A percentile compares a stretch with the other conserved stretches of the same genome.
Conservation (phyloP, 2,113 vertebrate species). For the Ageneiosus marmoratus region DNA sequence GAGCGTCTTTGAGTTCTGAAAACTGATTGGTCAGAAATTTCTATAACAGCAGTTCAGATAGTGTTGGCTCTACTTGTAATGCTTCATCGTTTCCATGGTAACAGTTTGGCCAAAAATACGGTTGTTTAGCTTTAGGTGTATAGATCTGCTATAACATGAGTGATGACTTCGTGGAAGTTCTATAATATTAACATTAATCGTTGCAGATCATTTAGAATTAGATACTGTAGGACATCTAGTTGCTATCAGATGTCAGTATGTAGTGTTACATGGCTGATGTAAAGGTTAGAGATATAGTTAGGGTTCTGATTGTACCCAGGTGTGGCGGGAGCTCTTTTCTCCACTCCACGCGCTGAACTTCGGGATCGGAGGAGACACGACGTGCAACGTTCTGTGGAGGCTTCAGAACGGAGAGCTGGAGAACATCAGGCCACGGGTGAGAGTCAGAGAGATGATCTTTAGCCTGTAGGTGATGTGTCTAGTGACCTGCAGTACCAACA, state of each 20-base stretch:
- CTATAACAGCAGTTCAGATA: neutral
- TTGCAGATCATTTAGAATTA: too few relatives aligned
- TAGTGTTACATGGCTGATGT: neutral
- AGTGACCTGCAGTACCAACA: neutral
- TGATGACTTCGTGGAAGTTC: neutral
- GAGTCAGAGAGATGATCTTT: neutral
- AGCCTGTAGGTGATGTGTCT: neutral
- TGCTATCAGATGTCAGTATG: neutral
- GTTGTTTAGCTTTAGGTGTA: too few relatives aligned
- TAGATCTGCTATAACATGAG: neutral
- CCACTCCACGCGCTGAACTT: constrained; percentile 96
- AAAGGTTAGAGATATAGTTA: neutral
- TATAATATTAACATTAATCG: neutral
- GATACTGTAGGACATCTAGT: too few relatives aligned
- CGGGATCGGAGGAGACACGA: constrained; percentile 93
- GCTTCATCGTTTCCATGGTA: neutral
- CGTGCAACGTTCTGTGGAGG: constrained; percentile 93
- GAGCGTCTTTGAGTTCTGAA: neutral
- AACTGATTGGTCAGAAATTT: neutral
- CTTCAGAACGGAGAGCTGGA: constrained; percentile 96
- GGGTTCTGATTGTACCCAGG: constrained; percentile 67
- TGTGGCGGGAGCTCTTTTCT: constrained; percentile 95
- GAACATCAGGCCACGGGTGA: constrained; percentile 94
- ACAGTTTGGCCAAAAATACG: neutral
- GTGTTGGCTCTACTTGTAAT: neutral